phyloP scores from a whole-genome alignment of 2,113 vertebrate species.

The Rhea pennata region DNA sequence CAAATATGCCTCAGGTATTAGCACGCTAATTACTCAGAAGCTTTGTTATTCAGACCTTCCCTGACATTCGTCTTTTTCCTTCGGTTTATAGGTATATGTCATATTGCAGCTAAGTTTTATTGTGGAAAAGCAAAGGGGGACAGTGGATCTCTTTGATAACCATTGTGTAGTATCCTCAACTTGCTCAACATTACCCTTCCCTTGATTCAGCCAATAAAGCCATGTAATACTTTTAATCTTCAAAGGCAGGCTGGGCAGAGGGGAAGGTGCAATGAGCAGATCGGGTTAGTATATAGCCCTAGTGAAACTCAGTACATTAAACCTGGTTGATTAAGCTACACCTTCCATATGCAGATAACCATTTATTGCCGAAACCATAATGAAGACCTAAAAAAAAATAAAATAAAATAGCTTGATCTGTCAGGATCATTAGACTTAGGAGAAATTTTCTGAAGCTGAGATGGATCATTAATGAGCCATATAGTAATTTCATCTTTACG shows the following conservation, averaged over 20 bases:
- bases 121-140: not conserved
- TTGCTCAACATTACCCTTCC: not conserved
- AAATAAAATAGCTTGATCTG: not conserved
- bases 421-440: not conserved
- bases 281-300: not conserved
- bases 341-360: not conserved
- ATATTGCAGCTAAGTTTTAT: not conserved
- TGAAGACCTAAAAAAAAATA: not conserved
- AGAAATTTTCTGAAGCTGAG: conserved; percentile 25
- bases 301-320: not conserved
- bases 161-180: not conserved
- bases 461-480: conserved; percentile 20
- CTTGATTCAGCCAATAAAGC: not conserved
- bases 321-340: not conserved
- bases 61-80: not conserved
- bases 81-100: not conserved
- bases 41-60: conserved; percentile 36
- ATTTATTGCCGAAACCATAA: not conserved
- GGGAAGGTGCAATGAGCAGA: not conserved
- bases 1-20: conserved; percentile 55
- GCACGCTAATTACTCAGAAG: conserved; percentile 43
- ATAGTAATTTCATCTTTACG: conserved; percentile 39
- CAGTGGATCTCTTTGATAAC: not conserved
- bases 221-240: not conserved
- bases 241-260: not conserved